A percentile compares a stretch with the other conserved stretches of the same genome.
Conservation (phyloP, 2,113 vertebrate genomes). For the Chionomys nivalis region DNA sequence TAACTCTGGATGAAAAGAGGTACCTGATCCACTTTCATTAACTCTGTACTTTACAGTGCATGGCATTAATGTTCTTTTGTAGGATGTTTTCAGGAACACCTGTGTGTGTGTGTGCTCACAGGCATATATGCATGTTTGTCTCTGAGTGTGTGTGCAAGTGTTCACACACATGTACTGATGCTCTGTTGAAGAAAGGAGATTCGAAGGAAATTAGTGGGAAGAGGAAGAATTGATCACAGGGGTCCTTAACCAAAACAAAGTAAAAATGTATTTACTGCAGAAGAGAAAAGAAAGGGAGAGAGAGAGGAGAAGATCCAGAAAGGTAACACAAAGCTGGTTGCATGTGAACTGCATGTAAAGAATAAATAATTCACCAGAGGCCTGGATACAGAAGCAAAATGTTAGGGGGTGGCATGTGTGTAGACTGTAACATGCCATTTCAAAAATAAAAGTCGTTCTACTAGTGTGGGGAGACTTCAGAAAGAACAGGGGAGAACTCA, state of each 20-base stretch:
- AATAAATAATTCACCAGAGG: background rate
- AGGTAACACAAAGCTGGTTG: background rate
- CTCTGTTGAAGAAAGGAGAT: background rate
- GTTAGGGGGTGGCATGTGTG: background rate
- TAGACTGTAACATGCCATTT: background rate
- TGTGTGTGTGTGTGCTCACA: background rate
- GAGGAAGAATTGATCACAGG: background rate
- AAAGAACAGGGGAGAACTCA: background rate
- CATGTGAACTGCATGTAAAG: background rate
- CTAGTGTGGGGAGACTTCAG: background rate
- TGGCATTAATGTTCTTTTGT: background rate
- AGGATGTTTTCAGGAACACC: background rate
- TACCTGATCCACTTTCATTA: background rate
- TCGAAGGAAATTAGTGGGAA: background rate
- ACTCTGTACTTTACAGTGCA: background rate
- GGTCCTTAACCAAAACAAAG: background rate
- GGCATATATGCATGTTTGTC: too few relatives aligned
- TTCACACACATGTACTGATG: background rate
- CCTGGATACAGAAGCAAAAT: background rate
- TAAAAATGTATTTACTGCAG: background rate
- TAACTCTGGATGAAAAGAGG: background rate
- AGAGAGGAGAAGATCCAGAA: background rate
- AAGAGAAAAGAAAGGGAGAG: background rate
- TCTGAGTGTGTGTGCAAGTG: background rate
- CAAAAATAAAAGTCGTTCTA: background rate